These are phyloP conservation scores for Saccopteryx leptura DNA, from an alignment of 2,113 vertebrate species.

Conservation along the genomic window DNA sequence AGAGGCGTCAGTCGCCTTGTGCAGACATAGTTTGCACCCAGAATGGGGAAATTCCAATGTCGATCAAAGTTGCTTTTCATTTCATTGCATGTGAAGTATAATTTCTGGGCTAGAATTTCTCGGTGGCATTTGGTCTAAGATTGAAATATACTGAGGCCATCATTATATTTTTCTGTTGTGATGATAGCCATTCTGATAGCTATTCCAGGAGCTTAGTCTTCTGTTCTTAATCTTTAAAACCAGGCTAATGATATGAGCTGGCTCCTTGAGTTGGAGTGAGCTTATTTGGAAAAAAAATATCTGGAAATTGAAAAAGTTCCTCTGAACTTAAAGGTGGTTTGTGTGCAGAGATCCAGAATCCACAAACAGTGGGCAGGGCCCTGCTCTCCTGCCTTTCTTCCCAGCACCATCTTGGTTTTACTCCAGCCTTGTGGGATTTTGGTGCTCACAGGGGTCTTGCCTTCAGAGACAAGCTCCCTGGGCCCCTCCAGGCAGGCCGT, in stretches of 20 bases:
- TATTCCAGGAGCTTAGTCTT: neutral
- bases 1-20: neutral
- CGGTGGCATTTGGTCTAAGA: neutral
- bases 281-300: neutral
- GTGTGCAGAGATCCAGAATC: neutral
- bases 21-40: neutral
- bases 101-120: neutral
- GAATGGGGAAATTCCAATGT: too few species aligned
- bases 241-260: neutral
- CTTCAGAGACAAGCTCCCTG: neutral
- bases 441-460: conserved; percentile 30
- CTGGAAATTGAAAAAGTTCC: neutral
- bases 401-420: neutral
- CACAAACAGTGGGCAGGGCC: neutral
- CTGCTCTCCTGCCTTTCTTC: neutral
- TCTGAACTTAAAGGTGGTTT: neutral
- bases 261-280: neutral
- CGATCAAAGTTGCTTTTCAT: too few species aligned
- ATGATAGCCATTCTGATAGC: neutral
- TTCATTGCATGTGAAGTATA: neutral
- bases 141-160: neutral
- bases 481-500: neutral
- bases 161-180: neutral
- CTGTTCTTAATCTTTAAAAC: neutral
- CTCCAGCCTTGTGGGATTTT: neutral